Conservation (phyloP, 2,888 invertebrate genomes). For the Bhutanitis thaidina region DNA sequence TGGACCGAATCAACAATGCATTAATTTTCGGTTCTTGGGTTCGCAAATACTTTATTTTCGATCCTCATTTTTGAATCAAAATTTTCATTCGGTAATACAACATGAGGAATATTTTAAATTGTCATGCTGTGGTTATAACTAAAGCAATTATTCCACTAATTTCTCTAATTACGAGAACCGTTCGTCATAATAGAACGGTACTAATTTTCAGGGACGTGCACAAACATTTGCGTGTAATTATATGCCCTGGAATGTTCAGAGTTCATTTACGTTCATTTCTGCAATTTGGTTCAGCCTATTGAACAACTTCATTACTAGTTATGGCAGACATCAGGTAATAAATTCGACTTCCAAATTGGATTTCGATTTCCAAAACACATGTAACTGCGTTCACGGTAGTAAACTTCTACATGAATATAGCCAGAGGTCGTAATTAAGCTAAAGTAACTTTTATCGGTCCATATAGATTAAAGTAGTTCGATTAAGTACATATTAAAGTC, state of each 20-base stretch:
- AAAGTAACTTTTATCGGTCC: too few species aligned
- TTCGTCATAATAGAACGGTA: background rate
- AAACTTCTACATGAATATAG: background rate
- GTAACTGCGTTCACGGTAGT: background rate
- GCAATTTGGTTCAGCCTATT: constrained; percentile 6
- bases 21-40: too few species aligned
- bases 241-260: background rate
- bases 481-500: too few species aligned
- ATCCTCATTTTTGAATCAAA: too few species aligned
- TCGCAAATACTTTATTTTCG: too few species aligned
- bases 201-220: background rate
- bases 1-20: too few species aligned
- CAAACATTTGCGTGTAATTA: background rate
- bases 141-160: too few species aligned
- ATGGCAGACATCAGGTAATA: constrained; percentile 3
- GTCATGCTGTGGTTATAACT: too few species aligned
- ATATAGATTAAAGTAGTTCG: too few species aligned
- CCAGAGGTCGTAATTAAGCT: background rate
- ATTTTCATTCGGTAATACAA: too few species aligned
- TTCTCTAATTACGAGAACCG: too few species aligned
- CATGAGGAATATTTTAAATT: too few species aligned
- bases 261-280: constrained; percentile 6
- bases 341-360: constrained; percentile 12
- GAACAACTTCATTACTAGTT: constrained; percentile 16
- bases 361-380: constrained; percentile 1